phyloP scores from a whole-genome alignment of 2,888 invertebrate species.

The Creontiades dilutus region DNA sequence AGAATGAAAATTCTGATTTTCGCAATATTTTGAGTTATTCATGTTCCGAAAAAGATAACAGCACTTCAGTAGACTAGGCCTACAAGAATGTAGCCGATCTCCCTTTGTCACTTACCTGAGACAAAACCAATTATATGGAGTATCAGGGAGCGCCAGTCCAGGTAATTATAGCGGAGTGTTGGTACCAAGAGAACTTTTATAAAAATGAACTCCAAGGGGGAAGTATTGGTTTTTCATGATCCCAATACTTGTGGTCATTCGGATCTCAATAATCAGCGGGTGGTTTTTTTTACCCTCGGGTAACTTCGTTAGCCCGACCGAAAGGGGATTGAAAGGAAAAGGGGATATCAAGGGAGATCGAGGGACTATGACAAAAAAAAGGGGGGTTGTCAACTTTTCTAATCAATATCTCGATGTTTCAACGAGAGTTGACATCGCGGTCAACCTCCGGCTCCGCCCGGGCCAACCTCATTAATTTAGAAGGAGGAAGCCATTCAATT shows the following conservation, averaged over 20 bases:
- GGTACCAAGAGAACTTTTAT: no score
- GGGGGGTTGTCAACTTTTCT: slow-evolving; percentile 27
- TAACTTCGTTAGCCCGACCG: not conserved
- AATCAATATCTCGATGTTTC: slow-evolving; percentile 38
- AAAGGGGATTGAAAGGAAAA: not conserved
- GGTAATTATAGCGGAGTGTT: no score
- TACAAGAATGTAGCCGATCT: no score
- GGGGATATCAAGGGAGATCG: slow-evolving; percentile 29
- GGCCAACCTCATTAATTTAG: slow-evolving; percentile 13
- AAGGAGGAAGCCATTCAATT: not conserved
- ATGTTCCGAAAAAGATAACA: no score
- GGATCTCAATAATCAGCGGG: slow-evolving; percentile 6
- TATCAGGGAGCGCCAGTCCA: no score
- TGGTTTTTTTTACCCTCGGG: slow-evolving; percentile 3
- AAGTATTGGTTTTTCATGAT: not conserved
- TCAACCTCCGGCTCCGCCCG: not conserved
- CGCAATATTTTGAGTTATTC: no score
- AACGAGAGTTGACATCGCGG: slow-evolving; percentile 11
- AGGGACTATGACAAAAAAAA: slow-evolving; percentile 27
- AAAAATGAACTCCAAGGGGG: no score
- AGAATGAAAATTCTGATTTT: no score
- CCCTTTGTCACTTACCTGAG: no score
- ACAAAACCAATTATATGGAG: no score
- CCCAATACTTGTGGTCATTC: not conserved
- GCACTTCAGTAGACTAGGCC: no score